phyloP scores from a whole-genome alignment of 1,140 invertebrate genomes.

The Drepana arcuata region DNA sequence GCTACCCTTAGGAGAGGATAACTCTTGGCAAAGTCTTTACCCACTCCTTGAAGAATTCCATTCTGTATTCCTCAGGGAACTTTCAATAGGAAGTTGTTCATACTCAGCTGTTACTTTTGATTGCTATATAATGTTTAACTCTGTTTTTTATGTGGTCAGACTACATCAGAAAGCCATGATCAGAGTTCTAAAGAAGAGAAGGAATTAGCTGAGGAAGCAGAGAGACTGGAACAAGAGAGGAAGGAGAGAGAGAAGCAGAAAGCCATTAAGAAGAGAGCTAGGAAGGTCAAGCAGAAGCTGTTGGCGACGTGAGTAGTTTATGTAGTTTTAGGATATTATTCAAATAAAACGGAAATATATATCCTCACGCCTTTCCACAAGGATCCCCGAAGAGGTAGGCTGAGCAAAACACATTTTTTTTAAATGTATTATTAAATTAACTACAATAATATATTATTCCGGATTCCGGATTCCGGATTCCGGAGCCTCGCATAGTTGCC shows the following conservation, averaged over 20 bases:
- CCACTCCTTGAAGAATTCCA: no score
- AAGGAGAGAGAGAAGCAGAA: conserved; percentile 48
- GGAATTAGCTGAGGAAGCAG: conserved; percentile 31
- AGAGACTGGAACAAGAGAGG: conserved; percentile 36
- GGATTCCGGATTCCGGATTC: no score
- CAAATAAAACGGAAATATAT: conserved; percentile 1
- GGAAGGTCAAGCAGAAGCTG: conserved; percentile 50
- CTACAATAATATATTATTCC: no score
- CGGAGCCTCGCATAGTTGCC: no score
- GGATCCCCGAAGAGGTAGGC: no score
- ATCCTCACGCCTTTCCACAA: no score
- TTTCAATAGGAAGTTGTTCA: no score
- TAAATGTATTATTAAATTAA: no score
- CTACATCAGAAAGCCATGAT: conserved; percentile 52
- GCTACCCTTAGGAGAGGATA: no score
- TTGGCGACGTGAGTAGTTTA: conserved; percentile 37
- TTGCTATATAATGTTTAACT: neutral
- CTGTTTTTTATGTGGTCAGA: conserved; percentile 23
- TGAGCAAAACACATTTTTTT: neutral
- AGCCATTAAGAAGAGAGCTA: conserved; percentile 46
- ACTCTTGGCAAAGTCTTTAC: no score
- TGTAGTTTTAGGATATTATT: no score
- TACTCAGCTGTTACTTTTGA: neutral
- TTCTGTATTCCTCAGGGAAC: no score
- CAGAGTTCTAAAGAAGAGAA: conserved; percentile 23